Conservation (phyloP, 2,113 vertebrate species). For the Spheniscus mendiculus region DNA sequence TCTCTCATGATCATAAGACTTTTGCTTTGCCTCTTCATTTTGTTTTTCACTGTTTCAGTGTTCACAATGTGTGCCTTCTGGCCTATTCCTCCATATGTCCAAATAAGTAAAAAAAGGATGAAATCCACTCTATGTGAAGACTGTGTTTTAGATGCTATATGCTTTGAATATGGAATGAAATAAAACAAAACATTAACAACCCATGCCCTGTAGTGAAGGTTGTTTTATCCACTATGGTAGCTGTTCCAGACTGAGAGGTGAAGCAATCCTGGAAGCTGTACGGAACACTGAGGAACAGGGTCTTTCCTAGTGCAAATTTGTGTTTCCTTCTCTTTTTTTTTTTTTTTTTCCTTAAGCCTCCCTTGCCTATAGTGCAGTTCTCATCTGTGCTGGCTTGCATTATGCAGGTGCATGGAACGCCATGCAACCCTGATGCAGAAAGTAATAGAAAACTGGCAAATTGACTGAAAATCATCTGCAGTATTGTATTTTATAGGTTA, state of each 20-base stretch:
- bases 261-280: not conserved
- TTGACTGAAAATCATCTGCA: not conserved
- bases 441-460: not conserved
- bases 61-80: not conserved
- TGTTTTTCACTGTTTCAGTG: not conserved
- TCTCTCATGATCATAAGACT: not conserved
- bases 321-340: not conserved
- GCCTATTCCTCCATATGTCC: not conserved
- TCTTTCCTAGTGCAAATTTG: not conserved
- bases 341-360: not conserved
- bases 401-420: not conserved
- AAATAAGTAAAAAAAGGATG: not conserved
- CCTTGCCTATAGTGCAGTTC: not conserved
- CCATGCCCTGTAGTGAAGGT: not conserved
- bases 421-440: not conserved
- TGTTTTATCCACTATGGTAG: not conserved
- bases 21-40: not conserved
- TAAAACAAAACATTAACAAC: not conserved
- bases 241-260: not conserved
- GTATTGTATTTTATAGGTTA: not conserved
- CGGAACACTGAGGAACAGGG: not conserved
- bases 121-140: not conserved
- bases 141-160: not conserved
- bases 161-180: not conserved
- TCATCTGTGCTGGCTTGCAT: not conserved